These are phyloP conservation scores for Spatulosminthurus flaviceps DNA, from an alignment of 2,888 invertebrate species.

Conservation along the genomic window DNA sequence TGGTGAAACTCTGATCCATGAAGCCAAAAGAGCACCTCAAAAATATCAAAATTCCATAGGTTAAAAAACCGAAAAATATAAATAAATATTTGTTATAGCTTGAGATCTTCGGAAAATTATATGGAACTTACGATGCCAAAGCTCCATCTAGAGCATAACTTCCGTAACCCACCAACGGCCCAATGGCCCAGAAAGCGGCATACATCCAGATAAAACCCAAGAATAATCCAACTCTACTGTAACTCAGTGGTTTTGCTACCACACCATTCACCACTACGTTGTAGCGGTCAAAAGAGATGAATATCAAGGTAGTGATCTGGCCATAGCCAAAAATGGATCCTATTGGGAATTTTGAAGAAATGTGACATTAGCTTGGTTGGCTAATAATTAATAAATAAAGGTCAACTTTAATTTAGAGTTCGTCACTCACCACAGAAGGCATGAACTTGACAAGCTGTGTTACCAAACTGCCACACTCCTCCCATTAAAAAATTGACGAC, in stretches of 20 bases:
- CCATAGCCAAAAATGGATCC: conserved; percentile 67
- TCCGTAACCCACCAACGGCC: conserved; percentile 67
- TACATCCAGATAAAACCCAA: conserved; percentile 66
- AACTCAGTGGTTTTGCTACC: conserved; percentile 51
- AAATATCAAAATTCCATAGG: no score
- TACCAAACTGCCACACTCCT: conserved; percentile 57
- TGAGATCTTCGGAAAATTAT: no score
- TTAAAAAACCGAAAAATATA: no score
- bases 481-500: conserved; percentile 54
- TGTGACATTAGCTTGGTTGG: no score
- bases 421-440: conserved; percentile 53
- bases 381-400: no score
- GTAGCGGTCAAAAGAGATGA: conserved; percentile 67
- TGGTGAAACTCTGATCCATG: conserved; percentile 77
- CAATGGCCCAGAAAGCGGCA: conserved; percentile 65
- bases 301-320: conserved; percentile 67
- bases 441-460: conserved; percentile 51
- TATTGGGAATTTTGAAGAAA: conserved; percentile 42
- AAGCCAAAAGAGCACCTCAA: conserved; percentile 83
- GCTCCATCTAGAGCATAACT: conserved; percentile 59
- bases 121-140: conserved; percentile 53
- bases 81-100: no score
- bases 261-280: conserved; percentile 66
- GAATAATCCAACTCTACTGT: conserved; percentile 64
- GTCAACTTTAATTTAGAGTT: no score